Evolutionary conservation across 2,113 vertebrate species (phyloP).

Genomic region (Uria aalge): DNA sequence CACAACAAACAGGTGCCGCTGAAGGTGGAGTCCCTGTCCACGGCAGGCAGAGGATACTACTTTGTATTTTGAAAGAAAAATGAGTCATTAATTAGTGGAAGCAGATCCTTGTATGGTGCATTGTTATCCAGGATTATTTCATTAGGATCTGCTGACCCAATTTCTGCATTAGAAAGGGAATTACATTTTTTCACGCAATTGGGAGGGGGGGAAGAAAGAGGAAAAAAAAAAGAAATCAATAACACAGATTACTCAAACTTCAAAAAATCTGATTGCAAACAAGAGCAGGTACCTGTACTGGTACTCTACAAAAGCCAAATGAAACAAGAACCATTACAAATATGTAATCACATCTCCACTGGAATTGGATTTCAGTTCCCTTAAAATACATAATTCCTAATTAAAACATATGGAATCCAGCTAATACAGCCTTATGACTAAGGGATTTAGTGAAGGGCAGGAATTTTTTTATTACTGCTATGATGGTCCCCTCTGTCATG

Average conservation of each 20-base stretch:
- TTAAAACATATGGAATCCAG: slow-evolving; percentile 51
- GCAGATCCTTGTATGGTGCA: slow-evolving; percentile 22
- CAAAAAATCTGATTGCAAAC: background rate
- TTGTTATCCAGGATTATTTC: slow-evolving; percentile 72
- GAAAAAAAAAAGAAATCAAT: background rate
- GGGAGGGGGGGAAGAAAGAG: background rate
- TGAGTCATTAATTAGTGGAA: slow-evolving; percentile 42
- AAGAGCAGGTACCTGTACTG: background rate
- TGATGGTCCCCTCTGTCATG: background rate
- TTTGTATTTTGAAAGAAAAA: slow-evolving; percentile 28
- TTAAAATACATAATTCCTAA: slow-evolving; percentile 51
- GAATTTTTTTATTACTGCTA: slow-evolving; percentile 14
- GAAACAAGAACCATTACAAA: background rate
- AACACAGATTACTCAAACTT: background rate
- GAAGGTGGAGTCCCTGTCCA: background rate
- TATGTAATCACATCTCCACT: background rate
- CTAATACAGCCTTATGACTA: slow-evolving; percentile 40
- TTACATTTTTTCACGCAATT: slow-evolving; percentile 56
- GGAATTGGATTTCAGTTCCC: background rate
- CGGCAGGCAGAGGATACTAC: background rate
- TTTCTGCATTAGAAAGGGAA: slow-evolving; percentile 49
- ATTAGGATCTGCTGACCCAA: slow-evolving; percentile 61
- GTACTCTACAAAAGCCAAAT: background rate
- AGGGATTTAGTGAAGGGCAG: background rate
- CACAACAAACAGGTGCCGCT: background rate